phyloP scores from a whole-genome alignment of 1,140 invertebrate genomes.

The Drosophila melanogaster region DNA sequence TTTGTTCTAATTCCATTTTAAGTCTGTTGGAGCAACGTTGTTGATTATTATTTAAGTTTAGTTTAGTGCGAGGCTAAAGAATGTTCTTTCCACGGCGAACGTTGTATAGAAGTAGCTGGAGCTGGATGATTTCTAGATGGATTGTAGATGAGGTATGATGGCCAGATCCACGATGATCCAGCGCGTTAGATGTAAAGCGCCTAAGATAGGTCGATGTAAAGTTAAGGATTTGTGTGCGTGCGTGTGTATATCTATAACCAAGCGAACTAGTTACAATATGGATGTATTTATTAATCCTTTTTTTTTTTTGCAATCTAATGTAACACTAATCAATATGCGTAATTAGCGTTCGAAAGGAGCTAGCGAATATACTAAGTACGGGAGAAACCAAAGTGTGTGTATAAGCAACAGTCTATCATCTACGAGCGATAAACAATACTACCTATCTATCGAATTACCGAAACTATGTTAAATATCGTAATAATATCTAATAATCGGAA shows the following conservation, averaged over 20 bases:
- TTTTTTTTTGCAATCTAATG: conserved; percentile 31
- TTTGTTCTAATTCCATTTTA: conserved; percentile 72
- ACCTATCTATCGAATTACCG: conserved; percentile 52
- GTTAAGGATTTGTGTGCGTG: conserved; percentile 29
- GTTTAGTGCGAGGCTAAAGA: conserved; percentile 83
- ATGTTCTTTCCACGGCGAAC: conserved; percentile 40
- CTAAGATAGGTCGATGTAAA: conserved; percentile 26
- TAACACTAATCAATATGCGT: conserved; percentile 43
- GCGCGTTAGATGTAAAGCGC: conserved; percentile 31
- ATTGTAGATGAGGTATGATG: too few species aligned
- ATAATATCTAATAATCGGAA: conserved; percentile 40
- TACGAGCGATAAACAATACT: conserved; percentile 43
- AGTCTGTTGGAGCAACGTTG: conserved; percentile 80
- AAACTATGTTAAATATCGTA: conserved; percentile 53
- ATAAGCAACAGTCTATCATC: conserved; percentile 43
- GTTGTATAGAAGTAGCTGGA: conserved; percentile 30
- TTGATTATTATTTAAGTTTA: conserved; percentile 85
- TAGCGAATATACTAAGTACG: conserved; percentile 30
- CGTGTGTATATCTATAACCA: conserved; percentile 42
- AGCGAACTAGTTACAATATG: conserved; percentile 61
- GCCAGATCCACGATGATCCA: neutral
- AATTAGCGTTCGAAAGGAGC: conserved; percentile 33
- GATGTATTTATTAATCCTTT: conserved; percentile 41
- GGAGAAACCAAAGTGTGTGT: conserved; percentile 52
- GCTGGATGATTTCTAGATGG: neutral